A percentile compares a stretch with the other conserved stretches of the same genome.
These are phyloP conservation scores for Caranx melampygus DNA, from an alignment of 2,113 vertebrate species.

Conservation along the genomic window DNA sequence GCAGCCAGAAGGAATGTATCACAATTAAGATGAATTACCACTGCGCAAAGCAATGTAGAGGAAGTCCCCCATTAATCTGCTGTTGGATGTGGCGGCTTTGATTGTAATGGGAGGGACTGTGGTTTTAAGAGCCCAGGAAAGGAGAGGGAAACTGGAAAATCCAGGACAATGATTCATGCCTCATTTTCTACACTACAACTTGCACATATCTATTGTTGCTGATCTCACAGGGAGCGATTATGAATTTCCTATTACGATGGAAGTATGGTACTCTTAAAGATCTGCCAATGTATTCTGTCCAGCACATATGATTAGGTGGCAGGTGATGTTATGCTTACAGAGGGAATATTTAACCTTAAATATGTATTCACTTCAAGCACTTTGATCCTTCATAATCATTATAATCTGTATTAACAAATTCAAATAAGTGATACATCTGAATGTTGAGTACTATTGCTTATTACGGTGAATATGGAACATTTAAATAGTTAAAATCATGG, in stretches of 20 bases:
- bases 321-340: slow-evolving; percentile 5
- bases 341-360: slow-evolving; percentile 41
- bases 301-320: background rate
- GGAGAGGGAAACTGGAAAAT: slow-evolving; percentile 40
- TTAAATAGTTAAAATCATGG: background rate
- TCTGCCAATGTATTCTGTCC: slow-evolving; percentile 3
- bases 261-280: slow-evolving; percentile 63
- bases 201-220: slow-evolving; percentile 45
- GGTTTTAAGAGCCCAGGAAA: slow-evolving; percentile 36
- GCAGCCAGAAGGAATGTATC: slow-evolving; percentile 62
- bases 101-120: slow-evolving; percentile 52
- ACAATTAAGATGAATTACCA: slow-evolving; percentile 75
- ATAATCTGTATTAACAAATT: slow-evolving; percentile 32
- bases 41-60: slow-evolving; percentile 47
- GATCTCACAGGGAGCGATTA: slow-evolving; percentile 16
- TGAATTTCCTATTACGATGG: slow-evolving; percentile 9
- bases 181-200: slow-evolving; percentile 41
- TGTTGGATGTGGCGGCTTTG: slow-evolving; percentile 56
- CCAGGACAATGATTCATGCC: slow-evolving; percentile 59
- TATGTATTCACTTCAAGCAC: slow-evolving; percentile 56
- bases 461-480: background rate
- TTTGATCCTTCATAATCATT: slow-evolving; percentile 43
- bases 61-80: slow-evolving; percentile 76
- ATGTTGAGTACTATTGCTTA: background rate
- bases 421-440: background rate